A percentile compares a stretch with the other conserved stretches of the same genome.
Evolutionary conservation across 30 jellyfish, hydroid and myxozoan species (phyloP).

Genomic region (Pelagia noctiluca): DNA sequence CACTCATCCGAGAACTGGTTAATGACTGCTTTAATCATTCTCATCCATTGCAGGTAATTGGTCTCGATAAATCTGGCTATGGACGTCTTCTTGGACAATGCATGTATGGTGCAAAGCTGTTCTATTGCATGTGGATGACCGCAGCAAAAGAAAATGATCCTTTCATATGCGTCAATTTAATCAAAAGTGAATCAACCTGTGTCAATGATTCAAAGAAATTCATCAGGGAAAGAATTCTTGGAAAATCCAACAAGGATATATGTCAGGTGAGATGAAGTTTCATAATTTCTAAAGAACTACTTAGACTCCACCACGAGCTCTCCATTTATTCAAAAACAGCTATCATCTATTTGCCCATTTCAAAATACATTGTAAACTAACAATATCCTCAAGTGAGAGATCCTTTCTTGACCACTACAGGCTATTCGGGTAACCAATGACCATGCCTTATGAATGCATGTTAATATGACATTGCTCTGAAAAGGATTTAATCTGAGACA

Average conservation of each 20-base stretch:
- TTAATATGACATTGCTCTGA: no score
- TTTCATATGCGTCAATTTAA: conserved; percentile 56
- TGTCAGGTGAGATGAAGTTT: not conserved
- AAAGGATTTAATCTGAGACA: no score
- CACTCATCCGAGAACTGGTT: no score
- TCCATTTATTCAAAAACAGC: no score
- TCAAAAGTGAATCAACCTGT: conserved; percentile 17
- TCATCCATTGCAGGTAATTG: conserved; percentile 73
- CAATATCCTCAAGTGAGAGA: no score
- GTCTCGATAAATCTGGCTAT: conserved; percentile 59
- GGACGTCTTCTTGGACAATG: conserved; percentile 82
- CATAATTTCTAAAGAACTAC: not conserved
- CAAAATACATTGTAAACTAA: no score
- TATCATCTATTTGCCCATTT: no score
- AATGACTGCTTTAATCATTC: no score
- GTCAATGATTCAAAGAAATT: conserved; percentile 5
- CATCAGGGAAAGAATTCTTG: conserved; percentile 50
- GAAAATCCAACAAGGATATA: conserved; percentile 59
- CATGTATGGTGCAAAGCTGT: conserved; percentile 64
- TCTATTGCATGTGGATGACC: conserved; percentile 80
- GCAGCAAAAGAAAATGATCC: conserved; percentile 65
- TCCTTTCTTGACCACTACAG: no score
- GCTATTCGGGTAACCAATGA: no score
- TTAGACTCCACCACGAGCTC: no score
- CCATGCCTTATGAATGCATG: no score